Evolutionary conservation across 2,113 vertebrate genomes (phyloP).

Genomic region (Osmerus mordax): DNA sequence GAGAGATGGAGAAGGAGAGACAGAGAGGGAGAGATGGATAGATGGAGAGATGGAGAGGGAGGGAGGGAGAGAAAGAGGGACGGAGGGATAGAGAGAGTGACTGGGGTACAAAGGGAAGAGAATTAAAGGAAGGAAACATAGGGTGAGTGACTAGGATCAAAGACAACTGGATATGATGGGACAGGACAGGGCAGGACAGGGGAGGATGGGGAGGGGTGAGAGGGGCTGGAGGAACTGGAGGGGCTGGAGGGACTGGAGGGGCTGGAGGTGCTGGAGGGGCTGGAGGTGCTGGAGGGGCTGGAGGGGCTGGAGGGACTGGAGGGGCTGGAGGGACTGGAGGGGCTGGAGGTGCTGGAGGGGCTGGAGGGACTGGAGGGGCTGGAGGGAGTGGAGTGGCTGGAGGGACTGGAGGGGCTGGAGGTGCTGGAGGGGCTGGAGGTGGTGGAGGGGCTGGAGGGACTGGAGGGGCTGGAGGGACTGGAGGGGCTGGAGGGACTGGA

Average conservation of each 20-base stretch:
- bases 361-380: no score
- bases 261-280: background rate
- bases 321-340: no score
- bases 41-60: conserved; percentile 11
- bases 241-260: background rate
- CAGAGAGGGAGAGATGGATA: background rate
- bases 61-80: background rate
- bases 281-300: background rate
- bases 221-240: conserved; percentile 5
- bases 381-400: no score
- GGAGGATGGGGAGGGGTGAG: background rate
- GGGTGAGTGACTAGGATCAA: conserved; percentile 24
- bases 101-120: background rate
- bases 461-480: no score
- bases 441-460: no score
- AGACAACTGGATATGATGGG: conserved; percentile 8
- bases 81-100: background rate
- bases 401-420: no score
- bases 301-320: no score
- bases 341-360: no score
- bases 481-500: no score
- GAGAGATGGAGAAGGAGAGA: background rate
- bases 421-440: no score
- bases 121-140: background rate
- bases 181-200: background rate